phyloP scores from a whole-genome alignment of 2,113 vertebrate genomes.

The Sapayoa aenigma region DNA sequence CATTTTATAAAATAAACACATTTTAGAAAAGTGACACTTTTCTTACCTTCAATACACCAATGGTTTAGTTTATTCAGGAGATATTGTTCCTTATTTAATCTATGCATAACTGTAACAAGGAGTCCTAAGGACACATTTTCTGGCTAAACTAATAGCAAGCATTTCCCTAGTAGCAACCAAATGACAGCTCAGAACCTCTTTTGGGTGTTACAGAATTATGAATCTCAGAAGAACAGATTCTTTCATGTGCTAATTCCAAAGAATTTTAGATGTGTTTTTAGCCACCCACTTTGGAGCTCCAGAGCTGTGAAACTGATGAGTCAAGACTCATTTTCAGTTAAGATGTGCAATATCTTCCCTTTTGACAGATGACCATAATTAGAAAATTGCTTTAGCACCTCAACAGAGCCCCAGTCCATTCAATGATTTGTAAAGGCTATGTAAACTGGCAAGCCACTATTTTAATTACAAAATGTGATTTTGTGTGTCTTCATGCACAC shows the following conservation, averaged over 20 bases:
- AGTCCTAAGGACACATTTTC: not conserved
- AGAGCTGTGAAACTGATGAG: not conserved
- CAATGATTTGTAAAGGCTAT: not conserved
- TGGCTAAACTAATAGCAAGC: not conserved
- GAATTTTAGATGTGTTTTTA: not conserved
- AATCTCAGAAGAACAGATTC: not conserved
- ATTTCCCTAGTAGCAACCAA: not conserved
- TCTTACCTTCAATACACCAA: not conserved
- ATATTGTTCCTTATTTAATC: not conserved
- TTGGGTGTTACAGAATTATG: not conserved
- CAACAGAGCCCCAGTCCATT: not conserved
- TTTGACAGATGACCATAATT: not conserved
- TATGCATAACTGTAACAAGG: not conserved
- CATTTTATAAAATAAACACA: not conserved
- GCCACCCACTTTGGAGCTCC: not conserved
- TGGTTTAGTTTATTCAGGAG: not conserved
- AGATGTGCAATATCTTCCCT: not conserved
- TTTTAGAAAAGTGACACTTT: not conserved
- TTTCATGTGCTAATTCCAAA: not conserved
- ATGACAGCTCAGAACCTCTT: not conserved
- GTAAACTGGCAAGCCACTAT: not conserved
- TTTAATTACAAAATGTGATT: not conserved
- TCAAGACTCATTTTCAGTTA: not conserved
- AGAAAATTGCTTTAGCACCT: constrained; percentile 12
- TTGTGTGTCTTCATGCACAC: not conserved